Conservation (phyloP, 2,113 vertebrate genomes). For the Oryzias woworae region DNA sequence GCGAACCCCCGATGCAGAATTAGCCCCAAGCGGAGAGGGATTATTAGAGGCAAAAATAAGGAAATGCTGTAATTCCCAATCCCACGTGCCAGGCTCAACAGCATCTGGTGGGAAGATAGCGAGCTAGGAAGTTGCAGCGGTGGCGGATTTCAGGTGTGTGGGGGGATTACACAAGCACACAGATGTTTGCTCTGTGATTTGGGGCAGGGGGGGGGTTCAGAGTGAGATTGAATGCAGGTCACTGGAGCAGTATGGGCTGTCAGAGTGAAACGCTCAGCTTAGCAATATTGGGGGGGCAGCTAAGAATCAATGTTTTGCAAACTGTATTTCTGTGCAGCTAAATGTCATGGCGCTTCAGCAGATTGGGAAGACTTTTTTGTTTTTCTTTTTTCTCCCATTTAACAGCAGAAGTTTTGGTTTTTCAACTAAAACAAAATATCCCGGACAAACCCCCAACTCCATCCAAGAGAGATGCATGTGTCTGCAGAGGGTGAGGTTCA, state of each 20-base stretch:
- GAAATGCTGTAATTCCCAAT: slow-evolving; percentile 40
- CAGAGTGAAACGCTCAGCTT: slow-evolving; percentile 43
- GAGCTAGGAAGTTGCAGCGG: neutral
- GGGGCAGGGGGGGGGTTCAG: slow-evolving; percentile 14
- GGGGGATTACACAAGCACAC: neutral
- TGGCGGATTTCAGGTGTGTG: slow-evolving; percentile 32
- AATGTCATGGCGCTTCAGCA: slow-evolving; percentile 1
- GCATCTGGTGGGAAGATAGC: slow-evolving; percentile 41
- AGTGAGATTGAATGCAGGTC: slow-evolving; percentile 53
- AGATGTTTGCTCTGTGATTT: neutral
- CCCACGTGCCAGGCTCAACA: slow-evolving; percentile 20
- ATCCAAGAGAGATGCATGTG: no score
- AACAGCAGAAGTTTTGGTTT: no score
- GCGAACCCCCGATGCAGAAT: slow-evolving; percentile 28
- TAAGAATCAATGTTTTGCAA: neutral
- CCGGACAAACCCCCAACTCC: no score
- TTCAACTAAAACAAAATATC: no score
- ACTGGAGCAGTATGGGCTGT: slow-evolving; percentile 47
- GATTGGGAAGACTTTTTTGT: no score
- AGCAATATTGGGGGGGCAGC: neutral
- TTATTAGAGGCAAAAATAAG: slow-evolving; percentile 39
- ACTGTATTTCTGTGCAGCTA: slow-evolving; percentile 1
- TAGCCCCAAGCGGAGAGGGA: slow-evolving; percentile 38
- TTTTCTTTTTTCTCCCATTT: no score
- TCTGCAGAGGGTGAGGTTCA: no score